These are phyloP conservation scores for Meda fulgida DNA, from an alignment of 2,797 vertebrate genomes.

Conservation along the genomic window DNA sequence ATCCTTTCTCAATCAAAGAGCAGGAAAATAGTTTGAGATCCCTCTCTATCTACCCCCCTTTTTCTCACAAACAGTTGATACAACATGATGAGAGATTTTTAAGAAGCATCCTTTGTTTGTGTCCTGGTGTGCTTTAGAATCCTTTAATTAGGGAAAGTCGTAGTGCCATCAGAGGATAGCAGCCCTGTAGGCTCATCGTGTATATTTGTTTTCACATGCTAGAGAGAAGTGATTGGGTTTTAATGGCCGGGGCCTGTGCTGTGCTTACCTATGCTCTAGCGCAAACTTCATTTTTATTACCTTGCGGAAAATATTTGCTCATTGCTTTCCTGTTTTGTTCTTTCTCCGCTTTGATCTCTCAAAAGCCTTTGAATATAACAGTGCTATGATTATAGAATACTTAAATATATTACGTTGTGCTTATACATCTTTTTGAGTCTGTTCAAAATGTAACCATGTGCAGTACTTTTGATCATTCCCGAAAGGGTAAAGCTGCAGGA, in stretches of 20 bases:
- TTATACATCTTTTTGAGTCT: neutral
- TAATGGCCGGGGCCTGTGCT: constrained; percentile 76
- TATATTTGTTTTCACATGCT: constrained; percentile 79
- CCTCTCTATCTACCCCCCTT: constrained; percentile 56
- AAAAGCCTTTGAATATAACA: constrained; percentile 16
- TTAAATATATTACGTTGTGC: neutral
- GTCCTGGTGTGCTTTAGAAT: constrained; percentile 64
- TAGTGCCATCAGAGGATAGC: constrained; percentile 74
- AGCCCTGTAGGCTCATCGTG: constrained; percentile 78
- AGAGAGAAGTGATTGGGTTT: constrained; percentile 77
- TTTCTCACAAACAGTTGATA: constrained; percentile 78
- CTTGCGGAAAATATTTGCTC: constrained; percentile 74
- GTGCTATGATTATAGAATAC: neutral
- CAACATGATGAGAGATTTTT: constrained; percentile 66
- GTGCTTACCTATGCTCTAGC: constrained; percentile 69
- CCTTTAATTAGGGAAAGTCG: constrained; percentile 78
- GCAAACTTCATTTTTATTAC: constrained; percentile 76
- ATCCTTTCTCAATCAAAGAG: constrained; percentile 71
- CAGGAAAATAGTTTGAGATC: constrained; percentile 6
- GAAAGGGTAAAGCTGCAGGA: constrained; percentile 28
- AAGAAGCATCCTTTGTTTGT: constrained; percentile 73
- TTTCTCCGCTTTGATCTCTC: constrained; percentile 40
- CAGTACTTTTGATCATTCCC: constrained; percentile 35
- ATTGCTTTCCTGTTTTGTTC: constrained; percentile 58
- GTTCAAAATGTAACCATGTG: neutral